Conservation (phyloP, 2,113 vertebrate species). For the Eulemur macaco region DNA sequence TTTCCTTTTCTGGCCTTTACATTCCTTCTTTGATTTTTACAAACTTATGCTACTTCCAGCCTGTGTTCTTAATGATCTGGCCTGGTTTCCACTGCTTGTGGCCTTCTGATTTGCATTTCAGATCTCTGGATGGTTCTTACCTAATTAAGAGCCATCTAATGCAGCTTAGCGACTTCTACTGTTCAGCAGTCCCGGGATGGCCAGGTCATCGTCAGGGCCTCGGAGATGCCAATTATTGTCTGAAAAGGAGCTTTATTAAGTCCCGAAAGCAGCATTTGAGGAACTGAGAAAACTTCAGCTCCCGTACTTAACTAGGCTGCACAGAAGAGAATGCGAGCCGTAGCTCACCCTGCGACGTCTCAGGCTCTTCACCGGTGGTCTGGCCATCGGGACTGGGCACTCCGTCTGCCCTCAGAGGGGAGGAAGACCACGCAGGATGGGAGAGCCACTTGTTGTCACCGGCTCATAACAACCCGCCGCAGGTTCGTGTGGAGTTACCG, state of each 20-base stretch:
- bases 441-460: conserved; percentile 56
- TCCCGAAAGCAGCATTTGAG: background rate
- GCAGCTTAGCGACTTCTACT: background rate
- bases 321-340: rapidly evolving
- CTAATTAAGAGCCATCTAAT: conserved; percentile 50
- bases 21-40: background rate
- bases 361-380: background rate
- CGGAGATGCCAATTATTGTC: conserved; percentile 15
- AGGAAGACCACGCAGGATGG: background rate
- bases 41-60: background rate
- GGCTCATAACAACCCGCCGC: background rate
- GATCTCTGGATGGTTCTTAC: conserved; percentile 1
- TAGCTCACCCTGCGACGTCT: rapidly evolving
- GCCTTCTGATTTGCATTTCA: conserved; percentile 60
- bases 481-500: background rate
- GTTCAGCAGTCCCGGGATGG: background rate
- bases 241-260: background rate
- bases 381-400: background rate
- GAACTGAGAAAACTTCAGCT: background rate
- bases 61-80: conserved; percentile 1
- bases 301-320: rapidly evolving
- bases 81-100: background rate
- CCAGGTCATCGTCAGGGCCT: background rate
- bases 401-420: rapidly evolving
- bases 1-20: background rate